Evolutionary conservation across 2,797 vertebrate genomes (phyloP), one percentile per base, ranked within the genome.

Genomic region (Platalea minor): DNA sequence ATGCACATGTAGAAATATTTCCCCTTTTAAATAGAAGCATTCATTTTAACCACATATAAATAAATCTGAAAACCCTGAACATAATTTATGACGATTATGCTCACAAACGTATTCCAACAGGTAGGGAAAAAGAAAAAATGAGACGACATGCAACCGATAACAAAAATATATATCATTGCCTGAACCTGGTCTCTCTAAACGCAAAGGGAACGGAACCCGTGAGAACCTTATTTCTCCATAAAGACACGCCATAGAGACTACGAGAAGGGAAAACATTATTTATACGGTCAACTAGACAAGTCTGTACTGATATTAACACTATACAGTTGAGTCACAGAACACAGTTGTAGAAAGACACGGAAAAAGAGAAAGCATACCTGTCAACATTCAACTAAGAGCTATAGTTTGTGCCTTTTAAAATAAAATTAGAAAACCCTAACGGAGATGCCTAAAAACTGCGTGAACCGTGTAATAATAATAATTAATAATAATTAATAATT

Each of bases 21-120:
- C 99, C 98, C 99, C 99, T 99, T 99, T 99, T 99, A 99, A 99
- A 99, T 99, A 99, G 99, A 99, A 99, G 99, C 99, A 99, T 99
- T 98, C 99, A 99, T 99, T 98, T 98, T 98, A 99, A 99, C 98
- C 99, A 99, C 99, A 98, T 99, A 99, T 99, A 99, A 99, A 99
- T 99, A 99, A 98, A 99, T 98, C 98, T 98, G 98, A 98, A 98
- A 98, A 98, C 98, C 98, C 98, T 97, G 98, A 99, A 99, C 99
- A 98, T 99, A 99, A 99, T 98, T 98, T 98, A 98, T 98, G 98
- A 97, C 97, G 97, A 98, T 98, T 98, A 99, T 99, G 99, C 98
- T 99, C 99, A 99, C 99, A 98, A 98, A 99, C 98, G 98, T 98
- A 98, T 97, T 98, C 97, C 98, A 98, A 98, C 98, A 96, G 97